Evolutionary conservation across 1,140 invertebrate genomes (phyloP).

Genomic region (Listronotus oregonensis): DNA sequence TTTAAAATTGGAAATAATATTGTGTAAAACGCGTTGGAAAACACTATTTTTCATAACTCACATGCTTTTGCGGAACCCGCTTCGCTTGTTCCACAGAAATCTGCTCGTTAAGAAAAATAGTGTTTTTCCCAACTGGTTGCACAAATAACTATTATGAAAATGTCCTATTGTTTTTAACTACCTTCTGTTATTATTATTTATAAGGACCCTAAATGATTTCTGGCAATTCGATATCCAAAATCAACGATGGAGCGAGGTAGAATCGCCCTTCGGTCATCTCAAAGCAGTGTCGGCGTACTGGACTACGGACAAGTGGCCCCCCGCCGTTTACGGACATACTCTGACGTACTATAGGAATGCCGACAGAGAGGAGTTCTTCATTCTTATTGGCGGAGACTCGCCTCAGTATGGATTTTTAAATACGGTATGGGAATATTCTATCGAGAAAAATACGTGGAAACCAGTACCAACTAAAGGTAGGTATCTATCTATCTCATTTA

Average conservation of each 20-base stretch:
- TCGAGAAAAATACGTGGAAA: constrained; percentile 66
- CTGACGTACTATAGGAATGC: constrained; percentile 78
- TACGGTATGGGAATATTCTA: constrained; percentile 81
- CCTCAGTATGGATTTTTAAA: constrained; percentile 76
- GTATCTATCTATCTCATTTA: background rate
- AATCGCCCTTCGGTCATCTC: constrained; percentile 40
- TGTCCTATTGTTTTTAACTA: too few species aligned
- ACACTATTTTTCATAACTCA: too few species aligned
- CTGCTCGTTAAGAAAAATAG: too few species aligned
- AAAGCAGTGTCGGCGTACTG: constrained; percentile 12
- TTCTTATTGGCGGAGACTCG: constrained; percentile 89
- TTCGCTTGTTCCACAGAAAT: too few species aligned
- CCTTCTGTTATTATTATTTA: background rate
- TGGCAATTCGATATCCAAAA: constrained; percentile 93
- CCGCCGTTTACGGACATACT: constrained; percentile 84
- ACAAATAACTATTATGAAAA: too few species aligned
- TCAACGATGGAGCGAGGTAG: constrained; percentile 80
- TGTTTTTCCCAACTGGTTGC: too few species aligned
- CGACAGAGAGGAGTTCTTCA: constrained; percentile 74
- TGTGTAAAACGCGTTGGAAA: too few species aligned
- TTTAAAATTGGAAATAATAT: too few species aligned
- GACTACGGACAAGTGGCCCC: constrained; percentile 61
- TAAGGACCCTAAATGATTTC: constrained; percentile 79
- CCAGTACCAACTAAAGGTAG: constrained; percentile 69
- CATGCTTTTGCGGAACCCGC: too few species aligned